Evolutionary conservation across 2,888 invertebrate genomes (phyloP).

Genomic region (Eurytoma adleriae): DNA sequence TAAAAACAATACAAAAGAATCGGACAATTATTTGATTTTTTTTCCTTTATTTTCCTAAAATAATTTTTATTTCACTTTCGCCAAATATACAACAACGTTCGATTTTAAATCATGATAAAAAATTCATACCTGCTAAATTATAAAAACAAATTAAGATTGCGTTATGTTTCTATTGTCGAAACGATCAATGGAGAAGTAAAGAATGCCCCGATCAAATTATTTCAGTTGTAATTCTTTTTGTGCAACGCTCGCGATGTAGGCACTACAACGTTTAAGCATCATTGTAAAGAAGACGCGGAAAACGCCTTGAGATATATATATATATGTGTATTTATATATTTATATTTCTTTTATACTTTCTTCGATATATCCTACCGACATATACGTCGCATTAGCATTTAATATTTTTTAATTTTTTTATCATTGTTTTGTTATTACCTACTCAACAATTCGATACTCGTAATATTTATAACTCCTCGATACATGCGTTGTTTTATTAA

Average conservation of each 20-base stretch:
- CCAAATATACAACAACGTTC: conserved; percentile 54
- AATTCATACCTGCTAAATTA: conserved; percentile 13
- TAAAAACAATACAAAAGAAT: conserved; percentile 39
- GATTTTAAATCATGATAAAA: conserved; percentile 29
- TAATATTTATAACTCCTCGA: conserved; percentile 49
- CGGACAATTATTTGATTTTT: conserved; percentile 9
- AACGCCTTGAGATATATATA: conserved; percentile 22
- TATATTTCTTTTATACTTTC: conserved; percentile 55
- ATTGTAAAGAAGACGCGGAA: conserved; percentile 52
- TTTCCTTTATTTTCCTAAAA: conserved; percentile 55
- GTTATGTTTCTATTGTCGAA: conserved; percentile 34
- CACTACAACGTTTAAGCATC: conserved; percentile 57
- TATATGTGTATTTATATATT: conserved; percentile 41
- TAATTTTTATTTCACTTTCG: conserved; percentile 54
- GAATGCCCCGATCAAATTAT: conserved; percentile 28
- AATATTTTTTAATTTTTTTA: conserved; percentile 45
- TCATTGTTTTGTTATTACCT: conserved; percentile 33
- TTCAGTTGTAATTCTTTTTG: conserved; percentile 20
- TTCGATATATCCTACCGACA: conserved; percentile 55
- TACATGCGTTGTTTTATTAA: conserved; percentile 41
- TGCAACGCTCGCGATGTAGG: conserved; percentile 52
- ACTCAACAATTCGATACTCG: conserved; percentile 55
- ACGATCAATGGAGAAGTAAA: conserved; percentile 22
- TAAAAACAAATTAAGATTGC: background rate
- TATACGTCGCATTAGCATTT: conserved; percentile 46